A percentile compares a stretch with the other conserved stretches of the same genome.
Evolutionary conservation across 53 echinoderm and acorn worm species (phyloP).

Genomic region (Stichopus horrens): DNA sequence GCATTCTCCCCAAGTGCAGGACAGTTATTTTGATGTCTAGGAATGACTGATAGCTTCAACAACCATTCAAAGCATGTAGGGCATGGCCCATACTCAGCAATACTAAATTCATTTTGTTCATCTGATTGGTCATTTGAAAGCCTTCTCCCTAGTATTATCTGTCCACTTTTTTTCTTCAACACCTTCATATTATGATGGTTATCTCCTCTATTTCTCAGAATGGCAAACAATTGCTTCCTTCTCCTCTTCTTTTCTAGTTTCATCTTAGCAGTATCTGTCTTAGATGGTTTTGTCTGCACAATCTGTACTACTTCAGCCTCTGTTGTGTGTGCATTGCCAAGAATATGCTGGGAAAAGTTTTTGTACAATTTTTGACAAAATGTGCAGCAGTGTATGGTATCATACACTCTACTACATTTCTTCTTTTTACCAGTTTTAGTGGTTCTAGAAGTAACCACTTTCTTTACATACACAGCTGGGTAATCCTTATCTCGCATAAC

Average conservation of each 20-base stretch:
- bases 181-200: conserved; percentile 52
- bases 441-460: neutral
- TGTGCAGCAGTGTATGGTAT: conserved; percentile 53
- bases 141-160: conserved; percentile 45
- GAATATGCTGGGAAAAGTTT: conserved; percentile 45
- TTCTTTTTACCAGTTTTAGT: conserved; percentile 45
- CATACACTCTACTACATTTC: conserved; percentile 52
- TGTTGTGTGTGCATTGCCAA: conserved; percentile 21
- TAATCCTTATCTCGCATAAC: neutral
- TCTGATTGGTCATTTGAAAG: neutral
- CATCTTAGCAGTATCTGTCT: conserved; percentile 2
- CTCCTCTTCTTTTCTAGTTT: conserved; percentile 19
- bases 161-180: conserved; percentile 50
- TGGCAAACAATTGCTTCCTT: conserved; percentile 35
- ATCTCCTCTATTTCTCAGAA: conserved; percentile 49
- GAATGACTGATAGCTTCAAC: conserved; percentile 26
- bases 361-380: conserved; percentile 45
- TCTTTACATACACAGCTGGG: neutral
- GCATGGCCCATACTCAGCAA: conserved; percentile 56
- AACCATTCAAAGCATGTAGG: conserved; percentile 62
- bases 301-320: conserved; percentile 46
- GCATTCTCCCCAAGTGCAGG: conserved; percentile 10
- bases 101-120: neutral
- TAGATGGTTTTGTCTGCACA: neutral
- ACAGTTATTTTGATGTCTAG: conserved; percentile 47